Evolutionary conservation across 1,140 invertebrate species (phyloP), one percentile per base, ranked within the genome.

Genomic region (Drosophila simulans): DNA sequence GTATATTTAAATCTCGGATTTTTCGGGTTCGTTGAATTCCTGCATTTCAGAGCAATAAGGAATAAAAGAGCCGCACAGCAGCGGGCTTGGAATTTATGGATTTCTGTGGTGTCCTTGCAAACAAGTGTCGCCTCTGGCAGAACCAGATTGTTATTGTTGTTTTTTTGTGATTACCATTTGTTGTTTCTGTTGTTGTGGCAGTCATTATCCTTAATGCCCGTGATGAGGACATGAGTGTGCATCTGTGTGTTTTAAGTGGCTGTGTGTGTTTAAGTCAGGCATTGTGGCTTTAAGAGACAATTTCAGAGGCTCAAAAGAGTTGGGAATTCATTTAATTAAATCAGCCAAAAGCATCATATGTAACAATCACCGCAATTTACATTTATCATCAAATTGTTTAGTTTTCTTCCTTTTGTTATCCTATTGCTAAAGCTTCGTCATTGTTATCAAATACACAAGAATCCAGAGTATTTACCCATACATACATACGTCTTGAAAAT

Each of bases 71-170:
- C 55, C 66, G 70, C 80, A 68, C 56, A 80, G 76, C 59, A 55
- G 74, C 54, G 64, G 74, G 55, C 82, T 90, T 80, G 66, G 81
- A 82, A 90, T 90, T 90, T 90, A 90, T 90, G 76, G 86, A 91
- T 91, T 91, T 84, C 73, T 88, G 62, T 34, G 59, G 49, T 91
- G 88, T 91, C 88, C 88, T 91, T 91, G 88, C 68, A 45, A 82
- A 79, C 78, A 86, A 82, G 76, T 90, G 69, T 90, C 74, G 77
- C 42, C 63, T 63, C 56, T 46, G 43, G 65, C 68, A 68, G 66
- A 5, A 48, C 62, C 35, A 69, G 64, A 70, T 70, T 70, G 52
- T 70, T 70, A 70, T 70, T 70, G 66, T 70, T 70, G 64, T 56
- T 70, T 69, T 69, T 48, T 57, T 70, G 64, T 69, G 65, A 70